Evolutionary conservation across 2,888 invertebrate genomes (phyloP), one percentile per base, ranked within the genome.

Genomic region (Lepeophtheirus nordmannii): DNA sequence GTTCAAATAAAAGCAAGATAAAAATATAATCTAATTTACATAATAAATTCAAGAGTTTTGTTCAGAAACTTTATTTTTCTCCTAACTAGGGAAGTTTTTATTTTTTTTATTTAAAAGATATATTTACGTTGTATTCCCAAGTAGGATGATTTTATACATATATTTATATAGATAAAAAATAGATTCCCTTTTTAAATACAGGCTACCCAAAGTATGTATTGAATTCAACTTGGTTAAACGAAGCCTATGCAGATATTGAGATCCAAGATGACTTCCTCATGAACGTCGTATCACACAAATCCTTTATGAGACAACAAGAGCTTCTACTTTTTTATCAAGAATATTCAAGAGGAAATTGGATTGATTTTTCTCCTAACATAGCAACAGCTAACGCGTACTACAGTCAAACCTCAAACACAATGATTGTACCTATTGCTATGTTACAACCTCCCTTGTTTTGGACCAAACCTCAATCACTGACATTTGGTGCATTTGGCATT

Each of bases 401-500:
- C 58, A 65, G 53, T 17, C 65, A 53, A 22, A 23, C 23, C 17
- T 38, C 56, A 37, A 65, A 65, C 20, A 65, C 58, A 14, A 65
- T 65, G 65, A 53, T 65, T 14, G 65, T 65, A 17, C 65, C 65
- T 22, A 65, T 65, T 58, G 65, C 58, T 11, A 65, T 65, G 65
- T 39, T 65, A 12, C 65, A 65, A 40, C 56, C 53, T 37, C 65
- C 65, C 14, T 38, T 65, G 1, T 65, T 56, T 37, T 65, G 65
- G 65, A 22, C 30, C 57, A 57, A 40, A 23, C 65, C 65, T 14
- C 57, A 65, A 58, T 65, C 65, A 14, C 10, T 65, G 14, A 65
- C 65, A 22, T 65, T 65, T 30, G 65, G 65, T 5, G 65, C 65
- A 12, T 65, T 65, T 65, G 65, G 65, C 10, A 65, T 65, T 20